A percentile compares a stretch with the other conserved stretches of the same genome.
Evolutionary conservation across 2,888 invertebrate genomes (phyloP).

Genomic region (Rhodophaea formosa): DNA sequence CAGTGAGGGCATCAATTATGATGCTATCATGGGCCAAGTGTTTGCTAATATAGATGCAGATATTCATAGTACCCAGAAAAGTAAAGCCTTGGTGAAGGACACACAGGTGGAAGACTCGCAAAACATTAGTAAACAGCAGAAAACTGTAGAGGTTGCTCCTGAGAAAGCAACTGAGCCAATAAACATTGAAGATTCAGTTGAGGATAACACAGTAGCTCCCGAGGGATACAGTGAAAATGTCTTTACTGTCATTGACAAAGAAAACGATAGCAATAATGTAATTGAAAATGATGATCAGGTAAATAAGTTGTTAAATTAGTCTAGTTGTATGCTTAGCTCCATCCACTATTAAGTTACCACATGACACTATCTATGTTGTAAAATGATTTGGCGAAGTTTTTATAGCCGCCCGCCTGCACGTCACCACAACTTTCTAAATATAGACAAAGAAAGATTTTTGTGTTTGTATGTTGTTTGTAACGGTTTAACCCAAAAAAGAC

Average conservation of each 20-base stretch:
- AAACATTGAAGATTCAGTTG: not conserved
- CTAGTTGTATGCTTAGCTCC: too few relatives aligned
- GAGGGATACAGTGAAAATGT: conserved; percentile 65
- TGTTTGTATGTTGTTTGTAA: too few relatives aligned
- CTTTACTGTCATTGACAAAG: conserved; percentile 58
- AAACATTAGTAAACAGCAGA: conserved; percentile 17
- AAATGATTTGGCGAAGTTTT: too few relatives aligned
- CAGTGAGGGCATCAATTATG: conserved; percentile 62
- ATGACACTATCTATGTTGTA: too few relatives aligned
- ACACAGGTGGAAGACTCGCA: conserved; percentile 17
- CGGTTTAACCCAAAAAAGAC: too few relatives aligned
- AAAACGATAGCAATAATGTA: conserved; percentile 35
- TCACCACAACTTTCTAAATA: too few relatives aligned
- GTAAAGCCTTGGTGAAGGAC: conserved; percentile 32
- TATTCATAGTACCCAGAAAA: conserved; percentile 47
- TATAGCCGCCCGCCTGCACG: too few relatives aligned
- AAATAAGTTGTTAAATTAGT: conserved; percentile 17
- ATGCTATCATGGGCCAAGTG: conserved; percentile 61
- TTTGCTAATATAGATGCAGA: conserved; percentile 71
- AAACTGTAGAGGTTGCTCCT: conserved; percentile 24
- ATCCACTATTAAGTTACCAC: too few relatives aligned
- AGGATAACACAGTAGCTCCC: conserved; percentile 7
- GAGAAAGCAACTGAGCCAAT: conserved; percentile 7
- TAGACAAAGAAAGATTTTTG: too few relatives aligned
- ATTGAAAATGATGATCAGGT: conserved; percentile 37